Conservation (phyloP, 1,140 invertebrate genomes). For the Drosophila repletoides region DNA sequence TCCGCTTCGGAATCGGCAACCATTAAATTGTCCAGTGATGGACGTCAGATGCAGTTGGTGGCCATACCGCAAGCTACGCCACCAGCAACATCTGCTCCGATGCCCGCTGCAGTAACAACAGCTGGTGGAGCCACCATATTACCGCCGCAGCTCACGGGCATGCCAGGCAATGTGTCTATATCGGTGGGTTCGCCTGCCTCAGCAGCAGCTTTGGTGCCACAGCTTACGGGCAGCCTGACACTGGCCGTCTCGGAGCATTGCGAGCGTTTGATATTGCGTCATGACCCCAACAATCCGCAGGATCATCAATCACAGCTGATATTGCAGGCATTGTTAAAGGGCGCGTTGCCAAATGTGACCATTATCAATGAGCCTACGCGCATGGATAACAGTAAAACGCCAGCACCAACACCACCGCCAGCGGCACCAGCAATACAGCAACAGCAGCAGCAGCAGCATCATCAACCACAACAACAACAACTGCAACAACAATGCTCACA, state of each 20-base stretch:
- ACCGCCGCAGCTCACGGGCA: constrained; percentile 67
- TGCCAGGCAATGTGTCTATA: constrained; percentile 72
- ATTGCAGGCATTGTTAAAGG: constrained; percentile 76
- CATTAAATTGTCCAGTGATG: constrained; percentile 62
- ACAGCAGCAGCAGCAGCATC: constrained; percentile 20
- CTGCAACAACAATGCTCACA: constrained; percentile 21
- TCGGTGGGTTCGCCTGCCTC: constrained; percentile 74
- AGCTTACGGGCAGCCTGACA: constrained; percentile 76
- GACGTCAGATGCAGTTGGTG: constrained; percentile 74
- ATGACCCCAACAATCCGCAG: constrained; percentile 79
- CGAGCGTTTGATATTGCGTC: constrained; percentile 72
- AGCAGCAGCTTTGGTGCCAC: constrained; percentile 69
- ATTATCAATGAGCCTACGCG: constrained; percentile 81
- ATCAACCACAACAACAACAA: constrained; percentile 35
- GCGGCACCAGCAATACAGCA: not conserved
- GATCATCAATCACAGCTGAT: constrained; percentile 81
- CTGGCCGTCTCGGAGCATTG: constrained; percentile 79
- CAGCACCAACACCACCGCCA: constrained; percentile 23
- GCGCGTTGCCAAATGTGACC: constrained; percentile 78
- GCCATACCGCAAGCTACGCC: constrained; percentile 57
- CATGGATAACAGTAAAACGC: constrained; percentile 46
- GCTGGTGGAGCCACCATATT: constrained; percentile 63
- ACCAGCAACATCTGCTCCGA: constrained; percentile 3
- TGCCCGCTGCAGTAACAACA: constrained; percentile 17
- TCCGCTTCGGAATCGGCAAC: constrained; percentile 28